These are phyloP conservation scores for Hormiphora californensis DNA, from an alignment of 37 sponge, comb jelly and placozoan species.

Conservation along the genomic window DNA sequence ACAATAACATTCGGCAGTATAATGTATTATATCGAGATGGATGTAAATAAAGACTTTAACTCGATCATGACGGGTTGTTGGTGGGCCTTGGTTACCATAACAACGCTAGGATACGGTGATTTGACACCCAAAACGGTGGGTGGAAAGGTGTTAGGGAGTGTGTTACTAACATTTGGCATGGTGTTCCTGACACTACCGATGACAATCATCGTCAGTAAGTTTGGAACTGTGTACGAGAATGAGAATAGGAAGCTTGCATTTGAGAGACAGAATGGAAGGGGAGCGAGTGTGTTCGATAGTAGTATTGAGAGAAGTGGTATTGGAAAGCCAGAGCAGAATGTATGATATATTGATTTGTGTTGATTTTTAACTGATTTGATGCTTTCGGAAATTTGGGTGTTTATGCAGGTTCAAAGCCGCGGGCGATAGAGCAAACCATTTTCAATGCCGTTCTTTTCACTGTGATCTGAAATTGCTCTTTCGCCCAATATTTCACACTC, in stretches of 20 bases:
- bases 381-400: too few relatives aligned
- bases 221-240: neutral
- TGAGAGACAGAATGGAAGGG: too few relatives aligned
- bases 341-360: too few relatives aligned
- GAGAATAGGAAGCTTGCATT: constrained; percentile 33
- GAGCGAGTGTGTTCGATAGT: too few relatives aligned
- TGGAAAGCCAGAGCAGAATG: too few relatives aligned
- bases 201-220: constrained; percentile 5
- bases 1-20: constrained; percentile 3
- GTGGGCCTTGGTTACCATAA: constrained; percentile 24
- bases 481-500: too few relatives aligned
- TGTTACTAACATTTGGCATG: neutral
- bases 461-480: too few relatives aligned
- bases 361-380: too few relatives aligned
- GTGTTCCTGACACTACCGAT: constrained; percentile 23
- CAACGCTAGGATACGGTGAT: neutral
- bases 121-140: neutral
- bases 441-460: too few relatives aligned
- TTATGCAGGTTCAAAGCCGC: too few relatives aligned
- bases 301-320: too few relatives aligned
- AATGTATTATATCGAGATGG: neutral
- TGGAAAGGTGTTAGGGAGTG: neutral
- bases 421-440: too few relatives aligned
- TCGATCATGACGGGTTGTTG: constrained; percentile 10
- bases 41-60: neutral